Conservation (phyloP, 2,113 vertebrate species). For the Alligator sinensis region DNA sequence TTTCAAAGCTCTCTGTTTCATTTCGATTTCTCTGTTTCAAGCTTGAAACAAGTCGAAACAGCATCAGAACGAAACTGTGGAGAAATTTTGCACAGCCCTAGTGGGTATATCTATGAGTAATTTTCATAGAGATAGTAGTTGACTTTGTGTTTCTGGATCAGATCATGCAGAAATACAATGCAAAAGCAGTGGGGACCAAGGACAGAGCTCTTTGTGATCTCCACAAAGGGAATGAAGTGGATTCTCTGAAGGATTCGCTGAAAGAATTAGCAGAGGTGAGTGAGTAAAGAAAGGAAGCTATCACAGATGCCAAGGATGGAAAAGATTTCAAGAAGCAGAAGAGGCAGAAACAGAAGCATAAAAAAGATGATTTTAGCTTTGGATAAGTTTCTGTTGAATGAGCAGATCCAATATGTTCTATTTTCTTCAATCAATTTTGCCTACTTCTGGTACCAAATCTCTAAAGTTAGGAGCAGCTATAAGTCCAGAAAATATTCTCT, state of each 20-base stretch:
- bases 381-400: neutral
- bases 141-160: rapidly evolving
- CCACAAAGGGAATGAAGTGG: too few relatives aligned
- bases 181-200: rapidly evolving
- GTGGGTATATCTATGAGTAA: too few relatives aligned
- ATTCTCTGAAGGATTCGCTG: neutral
- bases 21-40: too few relatives aligned
- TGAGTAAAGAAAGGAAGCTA: neutral
- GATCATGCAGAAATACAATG: neutral
- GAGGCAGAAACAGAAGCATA: too few relatives aligned
- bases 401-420: neutral
- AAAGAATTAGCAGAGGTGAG: neutral
- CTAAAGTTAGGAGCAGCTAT: neutral
- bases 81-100: too few relatives aligned
- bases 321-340: too few relatives aligned
- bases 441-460: neutral
- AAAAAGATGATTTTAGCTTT: neutral
- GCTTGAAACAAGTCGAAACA: too few relatives aligned
- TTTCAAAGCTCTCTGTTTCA: too few relatives aligned
- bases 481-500: too few relatives aligned
- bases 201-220: rapidly evolving
- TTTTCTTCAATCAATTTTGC: neutral
- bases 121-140: neutral
- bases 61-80: too few relatives aligned
- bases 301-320: too few relatives aligned